Conservation (phyloP, 2,888 invertebrate genomes). For the Unio pictorum region DNA sequence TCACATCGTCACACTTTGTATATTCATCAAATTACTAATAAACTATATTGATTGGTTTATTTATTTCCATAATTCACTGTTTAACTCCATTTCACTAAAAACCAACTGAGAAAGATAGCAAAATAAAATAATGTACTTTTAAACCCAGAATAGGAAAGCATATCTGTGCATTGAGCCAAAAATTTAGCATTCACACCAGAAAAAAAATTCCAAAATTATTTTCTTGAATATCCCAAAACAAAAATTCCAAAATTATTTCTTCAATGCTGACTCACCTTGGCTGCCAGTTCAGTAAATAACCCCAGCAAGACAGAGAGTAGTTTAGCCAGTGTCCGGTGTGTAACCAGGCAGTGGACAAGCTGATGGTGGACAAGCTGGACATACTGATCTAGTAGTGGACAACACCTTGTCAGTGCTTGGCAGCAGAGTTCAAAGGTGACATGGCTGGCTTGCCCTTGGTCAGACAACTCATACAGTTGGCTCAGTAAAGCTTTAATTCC, state of each 20-base stretch:
- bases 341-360: slow-evolving; percentile 83
- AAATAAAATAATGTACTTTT: no score
- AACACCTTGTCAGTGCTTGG: slow-evolving; percentile 10
- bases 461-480: neutral
- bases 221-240: neutral
- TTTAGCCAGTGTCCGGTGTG: slow-evolving; percentile 86
- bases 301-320: slow-evolving; percentile 86
- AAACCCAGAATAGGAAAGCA: no score
- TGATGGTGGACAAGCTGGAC: slow-evolving; percentile 84
- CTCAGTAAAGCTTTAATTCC: neutral
- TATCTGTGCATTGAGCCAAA: no score
- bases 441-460: neutral
- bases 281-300: slow-evolving; percentile 86
- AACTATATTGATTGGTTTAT: no score
- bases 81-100: no score
- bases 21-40: no score
- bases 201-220: no score
- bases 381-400: slow-evolving; percentile 85
- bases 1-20: no score
- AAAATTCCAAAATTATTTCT: neutral
- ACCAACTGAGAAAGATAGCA: no score
- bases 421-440: no score
- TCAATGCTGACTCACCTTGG: slow-evolving; percentile 75
- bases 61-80: no score
- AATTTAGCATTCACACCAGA: no score